Evolutionary conservation across 2,113 vertebrate species (phyloP), one percentile per base, ranked within the genome.

Genomic region (Anarrhichthys ocellatus): DNA sequence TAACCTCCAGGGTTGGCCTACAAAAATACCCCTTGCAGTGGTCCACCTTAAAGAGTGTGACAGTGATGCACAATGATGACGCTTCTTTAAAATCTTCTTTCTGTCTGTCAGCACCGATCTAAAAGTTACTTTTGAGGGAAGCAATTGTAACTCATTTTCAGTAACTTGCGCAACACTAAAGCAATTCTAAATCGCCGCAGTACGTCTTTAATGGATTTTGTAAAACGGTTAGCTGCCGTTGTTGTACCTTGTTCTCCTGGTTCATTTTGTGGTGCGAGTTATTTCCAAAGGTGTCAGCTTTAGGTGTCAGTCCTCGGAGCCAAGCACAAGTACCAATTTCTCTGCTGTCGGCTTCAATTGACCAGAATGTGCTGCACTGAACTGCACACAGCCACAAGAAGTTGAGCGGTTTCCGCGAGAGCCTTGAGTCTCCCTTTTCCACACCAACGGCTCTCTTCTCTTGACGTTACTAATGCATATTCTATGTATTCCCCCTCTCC

Each of bases 301-400:
- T 29, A 13, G 54, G 65, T 17, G 6, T 80, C 73, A 65, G 66
- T 75, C 62, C 67, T 78, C 20, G 0, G 64, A 72, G 54, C 54
- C 54, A 4, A 50, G 34, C 61, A 24, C 5, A 52, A 14, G 63
- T 14, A 73, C 72, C 89, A 88, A 70, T 86, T 88, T 80, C 81
- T 88, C 76, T 20, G 20, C 83, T 77, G 83, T 86, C 78, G 38
- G 69, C 74, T 80, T 85, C 85, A 84, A 68, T 84, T 72, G 64
- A 82, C 76, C 71, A 63, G 36, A 71, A 72, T 52, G 67, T 71
- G 27, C 48, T 46, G 64, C 73, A 38, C 18, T 24, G 20, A 59
- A n/a, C 62, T 36, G 36, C 83, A 76, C 83, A 73, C 58, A 32
- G 40, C 58, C 58, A 71, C 54, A 34, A 24, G 58, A 59, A 24